Evolutionary conservation across 2,797 vertebrate species (phyloP).

Genomic region (Triplophysa bombifrons): DNA sequence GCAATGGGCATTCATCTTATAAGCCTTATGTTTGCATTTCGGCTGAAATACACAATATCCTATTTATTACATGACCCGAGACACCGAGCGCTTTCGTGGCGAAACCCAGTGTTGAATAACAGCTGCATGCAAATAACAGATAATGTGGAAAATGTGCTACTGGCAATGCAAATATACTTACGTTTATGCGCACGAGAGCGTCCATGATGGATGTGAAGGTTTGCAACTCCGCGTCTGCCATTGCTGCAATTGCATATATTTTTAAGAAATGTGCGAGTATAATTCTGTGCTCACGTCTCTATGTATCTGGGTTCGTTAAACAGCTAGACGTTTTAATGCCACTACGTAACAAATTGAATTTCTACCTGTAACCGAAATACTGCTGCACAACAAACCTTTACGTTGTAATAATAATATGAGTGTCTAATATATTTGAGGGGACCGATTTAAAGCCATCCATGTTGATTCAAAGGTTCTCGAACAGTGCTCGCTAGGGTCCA

Average conservation of each 20-base stretch:
- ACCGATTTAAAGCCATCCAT: constrained; percentile 36
- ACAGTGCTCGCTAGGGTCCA: constrained; percentile 4
- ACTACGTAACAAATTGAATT: not conserved
- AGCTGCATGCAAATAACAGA: not conserved
- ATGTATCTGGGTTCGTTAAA: not conserved
- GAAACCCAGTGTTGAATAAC: not conserved
- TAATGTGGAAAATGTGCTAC: not conserved
- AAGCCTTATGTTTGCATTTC: not conserved
- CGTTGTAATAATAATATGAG: not conserved
- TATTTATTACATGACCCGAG: not conserved
- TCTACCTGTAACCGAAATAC: not conserved
- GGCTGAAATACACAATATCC: not conserved
- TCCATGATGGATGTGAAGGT: constrained; percentile 95
- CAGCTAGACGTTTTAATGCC: not conserved
- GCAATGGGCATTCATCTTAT: not conserved
- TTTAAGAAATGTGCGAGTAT: not conserved
- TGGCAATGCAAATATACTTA: constrained; percentile 72
- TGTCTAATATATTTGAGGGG: not conserved
- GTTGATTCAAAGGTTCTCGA: not conserved
- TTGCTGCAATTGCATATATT: constrained; percentile 57
- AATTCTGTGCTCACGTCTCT: not conserved
- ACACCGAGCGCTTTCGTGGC: not conserved
- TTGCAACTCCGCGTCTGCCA: constrained; percentile 90
- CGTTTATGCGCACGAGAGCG: constrained; percentile 90
- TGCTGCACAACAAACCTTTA: not conserved